Base-by-base conservation (phyloP, 1,140 invertebrate species). In the Megalonaias nervosa region DNA sequence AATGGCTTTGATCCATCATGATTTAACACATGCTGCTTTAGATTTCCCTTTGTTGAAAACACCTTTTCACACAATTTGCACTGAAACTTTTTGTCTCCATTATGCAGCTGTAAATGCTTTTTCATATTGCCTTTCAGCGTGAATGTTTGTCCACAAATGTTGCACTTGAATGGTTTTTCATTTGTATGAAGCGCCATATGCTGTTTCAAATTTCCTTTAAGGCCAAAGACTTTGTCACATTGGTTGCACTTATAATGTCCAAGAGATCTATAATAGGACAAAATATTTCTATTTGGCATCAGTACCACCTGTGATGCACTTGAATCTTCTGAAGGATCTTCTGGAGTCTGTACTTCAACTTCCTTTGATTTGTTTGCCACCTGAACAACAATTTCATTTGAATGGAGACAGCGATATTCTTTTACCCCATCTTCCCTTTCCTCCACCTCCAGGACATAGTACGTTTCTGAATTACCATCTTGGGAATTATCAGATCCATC, bases 91-190 rank as follows among this genome's bases (percentile, higher is more conserved):
- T 60, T 75, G 38, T 69, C 67, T 31, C 48, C 58, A 9, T 26
- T 69, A 64, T 75, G 67, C 21, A 56, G 23, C 61, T 69, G 38
- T 17, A 69, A 31, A 64, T 75, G 74, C 58, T 69, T 61, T 68
- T 62, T 75, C 23, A 75, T 38, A 56, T 62, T 23, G 11, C 21
- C 23, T 16, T 75, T 75, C 38, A n/a, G 21, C n/a, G 48, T 14
- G 48, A 75, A 69, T 23, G 26, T 21, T 26, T 55, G 61, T 4
- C 38, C 58, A n/a, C 66, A 71, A 19, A 59, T 56, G 15, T 77
- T 16, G 14, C 75, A 77, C 15, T 17, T 26, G 17, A 61, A 67
- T 48, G 68, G 69, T 23, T 64, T 58, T 23, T 71, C n/a, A n/a
- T 48, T 62, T 3, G 55, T 65, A 48, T 71, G 69, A 14, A 66